Evolutionary conservation across 2,113 vertebrate species (phyloP), one percentile per base, ranked within the genome.

Genomic region (Sinocyclocheilus grahami): DNA sequence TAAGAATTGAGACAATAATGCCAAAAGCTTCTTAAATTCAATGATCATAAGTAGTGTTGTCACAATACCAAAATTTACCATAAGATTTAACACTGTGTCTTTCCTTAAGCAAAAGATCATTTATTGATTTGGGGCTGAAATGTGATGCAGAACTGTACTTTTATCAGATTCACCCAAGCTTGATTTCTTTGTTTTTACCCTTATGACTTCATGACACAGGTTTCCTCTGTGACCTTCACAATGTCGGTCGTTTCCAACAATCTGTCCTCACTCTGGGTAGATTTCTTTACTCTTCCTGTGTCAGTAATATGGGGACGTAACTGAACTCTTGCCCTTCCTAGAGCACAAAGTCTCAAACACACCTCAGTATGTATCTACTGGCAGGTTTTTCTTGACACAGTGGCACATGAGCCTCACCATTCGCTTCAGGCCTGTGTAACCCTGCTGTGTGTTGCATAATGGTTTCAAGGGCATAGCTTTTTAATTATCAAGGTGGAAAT

Each of bases 401-500:
- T 42, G 42, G 42, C 42, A 42, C 37, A 37, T 8, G 42, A 42
- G 42, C 42, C 42, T 42, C 42, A 42, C 7, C 42, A 42, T 46
- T 22, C 55, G 62, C 71, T n/a, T 13, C 27, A 13, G 58, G 75
- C 75, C 85, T 8, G 7, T 51, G 16, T 75, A 53, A 46, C 75
- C 27, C 27, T 79, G 55, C 65, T 77, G 65, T 76, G 67, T 46
- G 84, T 82, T 85, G 84, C 74, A 22, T n/a, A 90, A 85, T 18
- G 33, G 27, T 86, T 88, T 93, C 91, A 93, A 94, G 92, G 93
- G 86, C 92, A 91, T n/a, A 7, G 71, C 87, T 86, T 86, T 46
- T 92, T 91, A 93, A 90, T 94, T 88, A 91, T 91, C 87, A 69
- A 8, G 10, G 30, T 76, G 0, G 92, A 91, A 94, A 95, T 87